These are phyloP conservation scores for Caenorhabditis latens DNA, from an alignment of 1,140 invertebrate species.

Conservation along the genomic window DNA sequence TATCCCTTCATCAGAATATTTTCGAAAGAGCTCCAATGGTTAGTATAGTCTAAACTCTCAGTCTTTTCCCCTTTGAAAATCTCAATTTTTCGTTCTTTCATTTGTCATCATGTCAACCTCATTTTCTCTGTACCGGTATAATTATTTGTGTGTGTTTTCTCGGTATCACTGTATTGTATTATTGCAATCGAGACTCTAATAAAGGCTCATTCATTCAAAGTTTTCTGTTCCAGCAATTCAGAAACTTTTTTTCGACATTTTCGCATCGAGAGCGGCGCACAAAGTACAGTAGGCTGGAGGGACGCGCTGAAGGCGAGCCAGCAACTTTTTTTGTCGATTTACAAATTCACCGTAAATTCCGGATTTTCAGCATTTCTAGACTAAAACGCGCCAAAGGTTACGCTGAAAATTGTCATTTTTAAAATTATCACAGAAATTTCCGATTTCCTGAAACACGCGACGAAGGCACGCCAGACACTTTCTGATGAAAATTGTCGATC, in stretches of 20 bases:
- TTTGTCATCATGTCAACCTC: constrained; percentile 24
- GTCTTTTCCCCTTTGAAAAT: background rate
- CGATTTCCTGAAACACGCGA: too few relatives aligned
- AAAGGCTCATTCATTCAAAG: background rate
- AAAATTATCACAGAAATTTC: too few relatives aligned
- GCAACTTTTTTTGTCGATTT: too few relatives aligned
- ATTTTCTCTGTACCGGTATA: constrained; percentile 6
- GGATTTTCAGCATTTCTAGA: too few relatives aligned
- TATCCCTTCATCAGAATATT: constrained; percentile 53
- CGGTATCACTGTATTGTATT: background rate
- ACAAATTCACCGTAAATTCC: too few relatives aligned
- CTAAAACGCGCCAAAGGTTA: too few relatives aligned
- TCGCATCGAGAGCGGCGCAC: too few relatives aligned
- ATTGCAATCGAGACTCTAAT: background rate
- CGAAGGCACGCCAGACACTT: background rate
- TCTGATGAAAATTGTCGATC: too few relatives aligned
- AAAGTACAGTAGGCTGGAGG: too few relatives aligned
- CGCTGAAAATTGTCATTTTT: too few relatives aligned
- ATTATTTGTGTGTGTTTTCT: background rate
- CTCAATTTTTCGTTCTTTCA: constrained; percentile 5
- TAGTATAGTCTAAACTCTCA: constrained; percentile 57
- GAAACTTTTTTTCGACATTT: too few relatives aligned
- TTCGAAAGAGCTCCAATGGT: constrained; percentile 64
- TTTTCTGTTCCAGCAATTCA: background rate
- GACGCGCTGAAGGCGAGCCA: too few relatives aligned